Percentiles rank a stretch among this genome's conserved stretches.
phyloP scores from a whole-genome alignment of 2,113 vertebrate species.

The Seriola quinqueradiata region DNA sequence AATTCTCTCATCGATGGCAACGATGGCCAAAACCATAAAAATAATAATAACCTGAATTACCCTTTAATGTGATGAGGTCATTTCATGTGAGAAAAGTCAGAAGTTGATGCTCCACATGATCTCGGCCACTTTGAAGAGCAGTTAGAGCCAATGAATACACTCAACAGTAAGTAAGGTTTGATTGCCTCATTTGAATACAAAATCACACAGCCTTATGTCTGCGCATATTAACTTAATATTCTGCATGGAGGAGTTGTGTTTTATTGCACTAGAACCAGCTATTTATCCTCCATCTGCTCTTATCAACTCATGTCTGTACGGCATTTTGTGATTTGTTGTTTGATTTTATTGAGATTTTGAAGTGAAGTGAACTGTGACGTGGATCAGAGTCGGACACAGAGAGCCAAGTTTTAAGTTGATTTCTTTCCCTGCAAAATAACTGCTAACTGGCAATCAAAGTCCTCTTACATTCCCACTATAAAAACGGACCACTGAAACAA shows the following conservation, averaged over 20 bases:
- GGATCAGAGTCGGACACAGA: slow-evolving; percentile 10
- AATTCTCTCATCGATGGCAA: neutral
- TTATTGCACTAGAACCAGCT: slow-evolving; percentile 18
- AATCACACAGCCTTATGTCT: neutral
- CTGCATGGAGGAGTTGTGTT: slow-evolving; percentile 8
- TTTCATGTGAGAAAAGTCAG: neutral
- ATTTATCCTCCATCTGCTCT: slow-evolving; percentile 34
- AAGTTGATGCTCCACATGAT: neutral
- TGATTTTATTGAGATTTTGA: slow-evolving; percentile 31
- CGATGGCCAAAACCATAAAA: neutral
- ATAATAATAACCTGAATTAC: slow-evolving; percentile 8
- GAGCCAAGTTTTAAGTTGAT: slow-evolving; percentile 47
- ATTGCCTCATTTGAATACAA: slow-evolving; percentile 41
- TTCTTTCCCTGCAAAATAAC: slow-evolving; percentile 53
- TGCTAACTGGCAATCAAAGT: slow-evolving; percentile 51
- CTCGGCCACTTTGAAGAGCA: neutral
- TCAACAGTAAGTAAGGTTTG: neutral
- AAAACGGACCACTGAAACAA: slow-evolving; percentile 70
- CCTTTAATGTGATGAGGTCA: slow-evolving; percentile 7
- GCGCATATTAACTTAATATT: slow-evolving; percentile 10
- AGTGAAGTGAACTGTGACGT: slow-evolving; percentile 35
- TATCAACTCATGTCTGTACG: slow-evolving; percentile 7
- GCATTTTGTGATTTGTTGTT: slow-evolving; percentile 10
- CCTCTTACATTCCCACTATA: slow-evolving; percentile 56
- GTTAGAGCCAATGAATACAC: neutral